These are phyloP conservation scores for Athene cunicularia DNA, from an alignment of 2,113 vertebrate species.

Conservation along the genomic window DNA sequence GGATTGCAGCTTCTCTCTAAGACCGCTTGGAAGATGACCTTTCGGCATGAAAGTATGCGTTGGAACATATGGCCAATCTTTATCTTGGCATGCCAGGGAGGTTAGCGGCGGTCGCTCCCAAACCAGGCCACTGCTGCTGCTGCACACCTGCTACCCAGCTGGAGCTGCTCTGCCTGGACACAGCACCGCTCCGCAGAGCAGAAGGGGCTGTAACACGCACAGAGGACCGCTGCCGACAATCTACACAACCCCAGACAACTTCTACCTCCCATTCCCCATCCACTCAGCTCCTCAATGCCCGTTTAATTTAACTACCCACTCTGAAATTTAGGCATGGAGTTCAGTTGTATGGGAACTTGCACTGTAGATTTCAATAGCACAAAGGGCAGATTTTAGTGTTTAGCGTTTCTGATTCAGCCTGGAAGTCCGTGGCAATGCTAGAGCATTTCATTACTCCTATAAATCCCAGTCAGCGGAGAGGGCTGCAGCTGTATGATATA, in stretches of 20 bases:
- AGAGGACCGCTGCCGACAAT: background rate
- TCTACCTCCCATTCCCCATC: background rate
- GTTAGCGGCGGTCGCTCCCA: conserved; percentile 3
- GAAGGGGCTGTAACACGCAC: background rate
- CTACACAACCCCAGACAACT: background rate
- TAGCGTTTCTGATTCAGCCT: background rate
- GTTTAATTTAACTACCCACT: background rate
- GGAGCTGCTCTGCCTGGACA: background rate
- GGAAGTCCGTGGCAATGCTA: background rate
- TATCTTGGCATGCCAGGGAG: background rate
- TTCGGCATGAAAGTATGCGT: accelerated
- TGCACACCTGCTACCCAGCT: conserved; percentile 45
- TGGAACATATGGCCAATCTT: conserved; percentile 6
- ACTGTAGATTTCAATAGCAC: background rate
- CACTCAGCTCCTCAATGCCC: background rate
- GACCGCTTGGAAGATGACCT: background rate
- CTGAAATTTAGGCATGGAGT: background rate
- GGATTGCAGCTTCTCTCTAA: background rate
- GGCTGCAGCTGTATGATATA: background rate
- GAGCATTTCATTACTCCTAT: background rate
- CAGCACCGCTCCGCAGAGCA: background rate
- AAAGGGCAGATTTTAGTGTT: background rate
- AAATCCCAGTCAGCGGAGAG: background rate
- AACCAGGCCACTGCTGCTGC: background rate
- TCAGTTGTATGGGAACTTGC: background rate